Percentiles rank a stretch among this genome's conserved stretches.
Evolutionary conservation across 2,888 invertebrate genomes (phyloP).

Genomic region (Oegoconia quadripuncta): DNA sequence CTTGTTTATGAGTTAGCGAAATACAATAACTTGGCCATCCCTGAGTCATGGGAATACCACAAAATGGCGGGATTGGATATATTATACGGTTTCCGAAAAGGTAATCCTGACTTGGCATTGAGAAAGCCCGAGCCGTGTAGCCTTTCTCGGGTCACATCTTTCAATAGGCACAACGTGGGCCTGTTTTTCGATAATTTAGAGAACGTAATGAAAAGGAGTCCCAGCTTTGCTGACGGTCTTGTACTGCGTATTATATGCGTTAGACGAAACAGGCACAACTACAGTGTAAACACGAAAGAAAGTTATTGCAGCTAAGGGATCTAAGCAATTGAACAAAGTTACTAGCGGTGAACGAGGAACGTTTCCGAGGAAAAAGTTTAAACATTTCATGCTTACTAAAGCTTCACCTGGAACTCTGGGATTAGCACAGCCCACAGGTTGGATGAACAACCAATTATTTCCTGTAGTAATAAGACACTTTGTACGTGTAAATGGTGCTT

Average conservation of each 20-base stretch:
- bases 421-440: constrained; percentile 7
- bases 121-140: constrained; percentile 27
- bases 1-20: background rate
- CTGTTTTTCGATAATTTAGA: constrained; percentile 13
- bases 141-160: constrained; percentile 19
- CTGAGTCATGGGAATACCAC: background rate
- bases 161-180: constrained; percentile 18
- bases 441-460: constrained; percentile 23
- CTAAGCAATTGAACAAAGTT: constrained; percentile 13
- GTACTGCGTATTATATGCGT: constrained; percentile 21
- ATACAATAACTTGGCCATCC: background rate
- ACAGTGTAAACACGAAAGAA: constrained; percentile 18
- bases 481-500: constrained; percentile 23
- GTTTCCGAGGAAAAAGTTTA: constrained; percentile 12
- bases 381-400: constrained; percentile 4
- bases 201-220: constrained; percentile 6
- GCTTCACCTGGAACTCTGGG: constrained; percentile 8
- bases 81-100: background rate
- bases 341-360: constrained; percentile 22
- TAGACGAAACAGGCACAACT: constrained; percentile 18
- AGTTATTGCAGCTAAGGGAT: constrained; percentile 13
- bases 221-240: constrained; percentile 19
- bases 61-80: background rate
- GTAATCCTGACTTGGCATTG: background rate
- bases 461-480: constrained; percentile 35